These are phyloP conservation scores for Bubo bubo DNA, from an alignment of 2,113 vertebrate species.

Conservation along the genomic window DNA sequence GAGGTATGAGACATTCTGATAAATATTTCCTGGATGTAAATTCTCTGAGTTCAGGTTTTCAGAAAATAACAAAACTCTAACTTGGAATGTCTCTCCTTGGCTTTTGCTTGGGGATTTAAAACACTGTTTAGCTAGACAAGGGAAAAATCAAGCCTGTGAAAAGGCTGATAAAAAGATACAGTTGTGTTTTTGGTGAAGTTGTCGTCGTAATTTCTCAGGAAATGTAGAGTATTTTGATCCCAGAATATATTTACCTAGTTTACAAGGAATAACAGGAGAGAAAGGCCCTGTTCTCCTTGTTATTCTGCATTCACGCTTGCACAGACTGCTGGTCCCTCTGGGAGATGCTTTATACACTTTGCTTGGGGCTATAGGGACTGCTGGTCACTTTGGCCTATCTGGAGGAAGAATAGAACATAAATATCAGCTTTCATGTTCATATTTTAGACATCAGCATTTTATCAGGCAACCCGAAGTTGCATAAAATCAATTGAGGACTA, in stretches of 20 bases:
- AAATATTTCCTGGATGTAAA: neutral
- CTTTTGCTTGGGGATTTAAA: constrained; percentile 20
- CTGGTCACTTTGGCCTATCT: neutral
- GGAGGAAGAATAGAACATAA: neutral
- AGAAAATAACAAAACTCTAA: neutral
- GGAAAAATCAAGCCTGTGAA: neutral
- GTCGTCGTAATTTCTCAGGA: constrained; percentile 12
- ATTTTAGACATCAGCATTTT: neutral
- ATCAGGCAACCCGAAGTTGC: neutral
- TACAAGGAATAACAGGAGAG: neutral
- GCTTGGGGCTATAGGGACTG: neutral
- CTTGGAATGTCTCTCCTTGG: neutral
- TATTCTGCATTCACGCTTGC: neutral
- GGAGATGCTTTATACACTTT: neutral
- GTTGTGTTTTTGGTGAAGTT: constrained; percentile 1
- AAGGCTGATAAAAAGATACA: neutral
- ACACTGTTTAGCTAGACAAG: neutral
- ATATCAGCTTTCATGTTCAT: neutral
- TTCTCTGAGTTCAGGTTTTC: neutral
- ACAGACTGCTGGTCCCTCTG: neutral
- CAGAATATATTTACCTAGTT: constrained; percentile 28
- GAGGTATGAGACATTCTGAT: neutral
- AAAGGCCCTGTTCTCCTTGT: neutral
- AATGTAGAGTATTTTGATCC: constrained; percentile 21
- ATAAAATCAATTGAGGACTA: neutral